Evolutionary conservation across 2,888 invertebrate species (phyloP).

Genomic region (Cheilosia impressa): DNA sequence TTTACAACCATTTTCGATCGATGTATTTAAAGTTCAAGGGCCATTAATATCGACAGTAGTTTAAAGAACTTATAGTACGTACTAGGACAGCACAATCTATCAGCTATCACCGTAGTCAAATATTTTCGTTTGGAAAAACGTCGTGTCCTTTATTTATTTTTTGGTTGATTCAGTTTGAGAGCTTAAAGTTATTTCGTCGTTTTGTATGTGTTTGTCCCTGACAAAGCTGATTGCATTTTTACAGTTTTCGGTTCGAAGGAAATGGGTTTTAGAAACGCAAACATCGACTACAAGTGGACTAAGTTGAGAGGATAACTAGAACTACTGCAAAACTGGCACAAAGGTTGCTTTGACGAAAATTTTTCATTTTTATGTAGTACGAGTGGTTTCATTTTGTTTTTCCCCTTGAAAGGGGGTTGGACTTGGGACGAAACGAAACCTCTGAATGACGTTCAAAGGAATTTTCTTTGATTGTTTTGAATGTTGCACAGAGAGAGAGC

Average conservation of each 20-base stretch:
- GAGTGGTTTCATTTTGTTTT: slow-evolving; percentile 9
- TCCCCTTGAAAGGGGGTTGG: slow-evolving; percentile 33
- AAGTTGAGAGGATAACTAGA: slow-evolving; percentile 49
- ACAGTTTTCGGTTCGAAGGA: slow-evolving; percentile 53
- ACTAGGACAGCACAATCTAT: background rate
- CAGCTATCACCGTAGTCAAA: slow-evolving; percentile 5
- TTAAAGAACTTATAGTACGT: too few species aligned
- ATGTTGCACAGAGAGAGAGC: slow-evolving; percentile 20
- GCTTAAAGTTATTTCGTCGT: slow-evolving; percentile 59
- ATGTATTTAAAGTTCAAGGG: background rate
- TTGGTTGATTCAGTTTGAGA: slow-evolving; percentile 26
- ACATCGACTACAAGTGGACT: slow-evolving; percentile 69
- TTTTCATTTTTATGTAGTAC: slow-evolving; percentile 2
- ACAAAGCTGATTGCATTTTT: slow-evolving; percentile 67
- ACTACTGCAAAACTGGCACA: slow-evolving; percentile 59
- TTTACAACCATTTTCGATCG: background rate
- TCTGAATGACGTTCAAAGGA: slow-evolving; percentile 70
- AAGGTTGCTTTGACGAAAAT: slow-evolving; percentile 29
- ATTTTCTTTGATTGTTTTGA: slow-evolving; percentile 71
- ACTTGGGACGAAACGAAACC: slow-evolving; percentile 55
- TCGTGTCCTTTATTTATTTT: slow-evolving; percentile 54
- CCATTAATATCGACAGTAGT: too few species aligned
- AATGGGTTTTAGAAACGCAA: slow-evolving; percentile 74
- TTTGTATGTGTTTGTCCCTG: slow-evolving; percentile 20
- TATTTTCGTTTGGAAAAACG: slow-evolving; percentile 11